Evolutionary conservation across 2,113 vertebrate species (phyloP).

Genomic region (Acanthisitta chloris): DNA sequence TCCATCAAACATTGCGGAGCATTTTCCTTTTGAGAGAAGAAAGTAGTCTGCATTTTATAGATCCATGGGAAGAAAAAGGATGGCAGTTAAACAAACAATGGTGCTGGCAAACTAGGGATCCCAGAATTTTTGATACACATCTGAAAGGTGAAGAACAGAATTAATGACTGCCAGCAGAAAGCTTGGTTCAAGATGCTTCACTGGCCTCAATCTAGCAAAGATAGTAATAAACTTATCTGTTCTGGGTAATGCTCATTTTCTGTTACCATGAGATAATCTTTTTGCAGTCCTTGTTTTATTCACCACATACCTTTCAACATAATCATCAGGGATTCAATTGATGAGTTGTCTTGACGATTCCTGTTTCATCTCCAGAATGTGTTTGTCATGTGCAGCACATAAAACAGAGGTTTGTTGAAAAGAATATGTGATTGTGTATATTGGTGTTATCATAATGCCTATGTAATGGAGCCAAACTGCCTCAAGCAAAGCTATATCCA

Average conservation of each 20-base stretch:
- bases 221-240: neutral
- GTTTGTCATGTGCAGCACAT: neutral
- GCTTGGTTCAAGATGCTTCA: neutral
- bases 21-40: neutral
- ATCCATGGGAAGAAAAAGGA: neutral
- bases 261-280: neutral
- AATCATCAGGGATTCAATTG: neutral
- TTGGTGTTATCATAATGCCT: neutral
- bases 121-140: neutral
- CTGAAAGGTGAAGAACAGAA: neutral
- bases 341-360: neutral
- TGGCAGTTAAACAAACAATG: neutral
- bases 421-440: neutral
- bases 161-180: neutral
- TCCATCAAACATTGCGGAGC: neutral
- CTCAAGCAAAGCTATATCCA: neutral
- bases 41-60: neutral
- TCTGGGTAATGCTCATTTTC: neutral
- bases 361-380: neutral
- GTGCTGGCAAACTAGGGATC: neutral
- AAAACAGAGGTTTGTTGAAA: neutral
- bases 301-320: neutral
- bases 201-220: neutral
- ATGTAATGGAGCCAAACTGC: neutral
- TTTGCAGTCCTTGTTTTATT: neutral